Conservation (phyloP, 2,888 invertebrate species). For the Chorisops tibialis region DNA sequence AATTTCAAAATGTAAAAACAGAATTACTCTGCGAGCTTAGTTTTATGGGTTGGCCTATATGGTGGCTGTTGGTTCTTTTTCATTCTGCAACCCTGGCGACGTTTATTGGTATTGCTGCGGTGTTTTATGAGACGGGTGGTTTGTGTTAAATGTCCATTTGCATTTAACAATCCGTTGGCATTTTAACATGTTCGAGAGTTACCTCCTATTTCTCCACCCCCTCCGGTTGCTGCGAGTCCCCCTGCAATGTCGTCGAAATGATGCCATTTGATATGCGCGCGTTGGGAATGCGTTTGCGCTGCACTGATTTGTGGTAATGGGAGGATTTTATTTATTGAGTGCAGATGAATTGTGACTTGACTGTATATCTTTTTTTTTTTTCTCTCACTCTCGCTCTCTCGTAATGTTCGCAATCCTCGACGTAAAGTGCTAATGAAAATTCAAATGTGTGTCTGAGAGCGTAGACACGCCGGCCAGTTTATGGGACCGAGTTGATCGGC, state of each 20-base stretch:
- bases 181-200: slow-evolving; percentile 14
- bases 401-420: too few relatives aligned
- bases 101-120: slow-evolving; percentile 28
- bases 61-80: slow-evolving; percentile 14
- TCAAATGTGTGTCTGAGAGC: too few relatives aligned
- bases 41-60: slow-evolving; percentile 19
- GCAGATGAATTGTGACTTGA: neutral
- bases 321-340: slow-evolving; percentile 14
- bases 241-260: neutral
- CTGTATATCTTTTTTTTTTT: neutral
- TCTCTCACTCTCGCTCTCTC: too few relatives aligned
- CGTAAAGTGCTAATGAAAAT: too few relatives aligned
- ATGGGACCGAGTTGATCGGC: too few relatives aligned
- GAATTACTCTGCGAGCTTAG: slow-evolving; percentile 4
- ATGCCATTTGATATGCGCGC: slow-evolving; percentile 8
- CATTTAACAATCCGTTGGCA: slow-evolving; percentile 23
- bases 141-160: slow-evolving; percentile 30
- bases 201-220: slow-evolving; percentile 26
- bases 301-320: slow-evolving; percentile 24
- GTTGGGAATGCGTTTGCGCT: neutral
- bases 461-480: too few relatives aligned
- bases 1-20: neutral
- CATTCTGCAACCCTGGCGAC: slow-evolving; percentile 26
- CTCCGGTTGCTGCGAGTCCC: neutral
- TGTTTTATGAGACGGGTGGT: slow-evolving; percentile 26